A percentile compares a stretch with the other conserved stretches of the same genome.
phyloP scores from a whole-genome alignment of 2,797 vertebrate genomes.

The Novumbra hubbsi region DNA sequence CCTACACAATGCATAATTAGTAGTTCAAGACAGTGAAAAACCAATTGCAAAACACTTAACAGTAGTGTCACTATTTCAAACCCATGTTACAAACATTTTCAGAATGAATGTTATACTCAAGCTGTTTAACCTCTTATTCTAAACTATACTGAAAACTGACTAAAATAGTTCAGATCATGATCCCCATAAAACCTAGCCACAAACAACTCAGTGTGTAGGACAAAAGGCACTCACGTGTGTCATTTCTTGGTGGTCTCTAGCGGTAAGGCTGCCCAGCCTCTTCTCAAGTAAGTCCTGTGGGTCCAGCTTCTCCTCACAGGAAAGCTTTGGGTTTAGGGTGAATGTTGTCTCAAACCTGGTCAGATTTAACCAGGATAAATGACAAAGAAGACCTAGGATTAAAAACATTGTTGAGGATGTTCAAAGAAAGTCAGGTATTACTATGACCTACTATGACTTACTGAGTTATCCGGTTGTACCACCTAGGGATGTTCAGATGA shows the following conservation, averaged over 20 bases:
- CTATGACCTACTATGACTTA: too few relatives aligned
- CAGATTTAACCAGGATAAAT: neutral
- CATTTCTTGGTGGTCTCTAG: conserved; percentile 84
- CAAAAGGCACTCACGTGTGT: conserved; percentile 79
- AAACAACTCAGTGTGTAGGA: neutral
- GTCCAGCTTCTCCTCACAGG: conserved; percentile 63
- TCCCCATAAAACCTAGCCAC: too few relatives aligned
- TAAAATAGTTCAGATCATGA: too few relatives aligned
- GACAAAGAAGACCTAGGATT: neutral
- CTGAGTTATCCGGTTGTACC: too few relatives aligned
- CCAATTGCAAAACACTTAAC: too few relatives aligned
- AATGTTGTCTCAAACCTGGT: conserved; percentile 88
- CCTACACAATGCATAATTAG: too few relatives aligned
- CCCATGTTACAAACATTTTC: too few relatives aligned
- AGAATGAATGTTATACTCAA: neutral
- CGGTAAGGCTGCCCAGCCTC: conserved; percentile 81
- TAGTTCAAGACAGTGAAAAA: too few relatives aligned
- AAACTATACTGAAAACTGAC: neutral
- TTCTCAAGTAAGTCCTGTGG: conserved; percentile 75
- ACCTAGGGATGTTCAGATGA: too few relatives aligned
- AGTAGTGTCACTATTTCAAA: too few relatives aligned
- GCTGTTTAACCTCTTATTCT: neutral
- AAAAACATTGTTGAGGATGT: neutral
- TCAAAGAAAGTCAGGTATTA: neutral
- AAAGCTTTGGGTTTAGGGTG: conserved; percentile 81